Base-by-base conservation (phyloP, 2,888 invertebrate species). In the Stegana nigrithorax region DNA sequence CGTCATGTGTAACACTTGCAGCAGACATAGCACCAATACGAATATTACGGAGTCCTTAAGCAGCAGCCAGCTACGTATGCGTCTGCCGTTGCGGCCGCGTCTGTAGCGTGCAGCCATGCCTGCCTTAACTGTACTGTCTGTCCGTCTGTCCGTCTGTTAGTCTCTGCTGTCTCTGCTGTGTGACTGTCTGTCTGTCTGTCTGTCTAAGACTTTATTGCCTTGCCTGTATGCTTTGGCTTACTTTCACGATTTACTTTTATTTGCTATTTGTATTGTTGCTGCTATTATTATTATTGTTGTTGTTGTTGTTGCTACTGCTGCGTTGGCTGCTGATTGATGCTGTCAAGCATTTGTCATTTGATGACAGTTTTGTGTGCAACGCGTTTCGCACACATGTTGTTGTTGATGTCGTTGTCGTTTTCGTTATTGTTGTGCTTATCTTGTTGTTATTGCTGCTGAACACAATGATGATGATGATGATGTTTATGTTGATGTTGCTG, bases 261-360 rank as follows among this genome's bases (percentile, higher is more conserved):
- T 45, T 19, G 8, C 6, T 25, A 0, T 21, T 36, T 55, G 32
- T 44, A 27, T 44, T 62, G 59, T 44, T 50, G 36, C 23, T 42
- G 62, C 39, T 42, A 23, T 12, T 39, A 29, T 55, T 45, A 58
- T 19, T 56, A 59, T 51, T 53, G 65, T 51, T 55, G 59, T 39
- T 42, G 71, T 62, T 60, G 67, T 42, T 63, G 58, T 60, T 61
- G 71, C 63, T 53, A 39, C 45, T 58, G 53, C 36, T 51, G 60
- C 59, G 66, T 60, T 65, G 56, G 67, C 59, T 69, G 73, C 69
- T 80, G 81, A 81, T 82, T 80, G 83, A 80, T 78, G 80, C 81
- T 75, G 81, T 81, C 81, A 79, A 76, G 77, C 82, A 82, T 82
- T 82, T 83, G 82, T 82, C 83, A 82, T 79, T 83, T 83, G 77